Conservation (phyloP, 37 sponge, comb jelly and placozoan genomes). For the Haliclona indistincta region DNA sequence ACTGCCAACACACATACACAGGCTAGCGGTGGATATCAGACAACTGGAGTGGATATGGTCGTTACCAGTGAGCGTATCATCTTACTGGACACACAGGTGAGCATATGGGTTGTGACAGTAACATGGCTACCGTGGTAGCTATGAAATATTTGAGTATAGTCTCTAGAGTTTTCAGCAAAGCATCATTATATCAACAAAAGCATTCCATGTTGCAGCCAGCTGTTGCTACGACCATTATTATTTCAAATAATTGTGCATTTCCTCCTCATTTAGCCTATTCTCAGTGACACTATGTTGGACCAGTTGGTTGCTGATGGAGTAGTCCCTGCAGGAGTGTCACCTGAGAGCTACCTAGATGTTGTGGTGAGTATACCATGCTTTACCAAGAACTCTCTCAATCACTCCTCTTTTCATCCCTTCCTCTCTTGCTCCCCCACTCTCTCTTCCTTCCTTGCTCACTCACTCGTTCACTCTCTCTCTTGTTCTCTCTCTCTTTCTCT, state of each 20-base stretch:
- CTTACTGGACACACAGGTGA: slow-evolving; percentile 71
- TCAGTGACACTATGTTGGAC: slow-evolving; percentile 62
- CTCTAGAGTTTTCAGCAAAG: not conserved
- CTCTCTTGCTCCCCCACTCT: not conserved
- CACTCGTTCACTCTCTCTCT: not conserved
- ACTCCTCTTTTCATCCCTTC: too few species aligned
- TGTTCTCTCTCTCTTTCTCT: not conserved
- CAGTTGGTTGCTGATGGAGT: slow-evolving; percentile 27
- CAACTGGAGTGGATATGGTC: slow-evolving; percentile 75
- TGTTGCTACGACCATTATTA: too few species aligned
- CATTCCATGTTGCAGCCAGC: too few species aligned
- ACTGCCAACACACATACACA: not conserved
- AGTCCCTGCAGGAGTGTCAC: slow-evolving; percentile 40
- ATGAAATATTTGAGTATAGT: too few species aligned
- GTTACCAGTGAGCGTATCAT: slow-evolving; percentile 80
- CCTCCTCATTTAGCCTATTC: too few species aligned
- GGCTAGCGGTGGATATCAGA: slow-evolving; percentile 70
- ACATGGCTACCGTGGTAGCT: too few species aligned
- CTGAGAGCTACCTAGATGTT: slow-evolving; percentile 60
- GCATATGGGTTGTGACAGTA: not conserved
- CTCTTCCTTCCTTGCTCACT: not conserved
- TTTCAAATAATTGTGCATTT: too few species aligned
- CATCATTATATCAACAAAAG: not conserved
- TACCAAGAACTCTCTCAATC: not conserved
- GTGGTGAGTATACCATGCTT: slow-evolving; percentile 13